phyloP scores from a whole-genome alignment of 2,113 vertebrate genomes.

The Chrysochloris asiatica region DNA sequence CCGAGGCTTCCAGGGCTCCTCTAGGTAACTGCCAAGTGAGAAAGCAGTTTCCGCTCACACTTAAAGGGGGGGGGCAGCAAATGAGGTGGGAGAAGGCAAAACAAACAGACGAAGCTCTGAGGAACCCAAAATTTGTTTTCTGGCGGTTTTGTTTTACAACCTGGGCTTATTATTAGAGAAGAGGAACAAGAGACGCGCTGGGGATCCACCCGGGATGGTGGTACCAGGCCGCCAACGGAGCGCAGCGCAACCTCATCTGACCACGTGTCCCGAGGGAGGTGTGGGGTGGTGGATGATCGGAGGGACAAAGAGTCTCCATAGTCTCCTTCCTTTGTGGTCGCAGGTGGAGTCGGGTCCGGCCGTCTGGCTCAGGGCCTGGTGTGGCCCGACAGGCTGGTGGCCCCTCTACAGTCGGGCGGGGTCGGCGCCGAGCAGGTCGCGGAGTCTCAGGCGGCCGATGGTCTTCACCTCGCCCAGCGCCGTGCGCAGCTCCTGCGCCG shows the following conservation, averaged over 20 bases:
- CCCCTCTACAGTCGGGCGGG: conserved; percentile 60
- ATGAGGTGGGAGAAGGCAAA: not conserved
- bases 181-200: not conserved
- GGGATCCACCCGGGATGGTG: not conserved
- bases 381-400: not conserved
- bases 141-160: not conserved
- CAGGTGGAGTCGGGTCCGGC: not conserved
- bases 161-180: not conserved
- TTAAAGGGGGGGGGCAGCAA: not conserved
- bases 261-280: not conserved
- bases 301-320: not conserved
- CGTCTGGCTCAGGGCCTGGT: rapidly evolving
- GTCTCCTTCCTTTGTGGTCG: not conserved
- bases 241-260: not conserved
- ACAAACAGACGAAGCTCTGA: not conserved
- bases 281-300: not conserved
- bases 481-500: conserved; percentile 78
- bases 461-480: conserved; percentile 89
- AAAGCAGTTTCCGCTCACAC: not conserved
- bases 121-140: not conserved
- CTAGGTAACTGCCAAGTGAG: not conserved
- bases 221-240: not conserved
- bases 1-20: rapidly evolving
- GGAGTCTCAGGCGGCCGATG: conserved; percentile 86
- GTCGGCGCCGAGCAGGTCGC: conserved; percentile 61